phyloP scores from a whole-genome alignment of 1,140 invertebrate genomes.

The Aphelinus atriplicis region DNA sequence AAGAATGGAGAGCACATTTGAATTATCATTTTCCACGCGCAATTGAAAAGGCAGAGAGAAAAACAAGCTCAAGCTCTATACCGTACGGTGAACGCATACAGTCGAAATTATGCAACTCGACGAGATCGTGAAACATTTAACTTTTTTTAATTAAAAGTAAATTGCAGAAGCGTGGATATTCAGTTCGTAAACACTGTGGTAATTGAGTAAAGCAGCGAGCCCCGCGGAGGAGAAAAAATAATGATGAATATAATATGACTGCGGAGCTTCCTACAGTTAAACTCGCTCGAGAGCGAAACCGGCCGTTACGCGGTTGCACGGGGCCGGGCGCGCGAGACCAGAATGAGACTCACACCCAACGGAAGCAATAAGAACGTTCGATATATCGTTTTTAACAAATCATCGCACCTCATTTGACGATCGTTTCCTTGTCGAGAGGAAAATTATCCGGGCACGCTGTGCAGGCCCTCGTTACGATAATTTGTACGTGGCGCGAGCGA shows the following conservation, averaged over 20 bases:
- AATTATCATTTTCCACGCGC: neutral
- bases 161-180: neutral
- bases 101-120: constrained; percentile 8
- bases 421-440: neutral
- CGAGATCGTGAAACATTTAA: neutral
- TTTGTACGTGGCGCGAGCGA: constrained; percentile 4
- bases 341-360: neutral
- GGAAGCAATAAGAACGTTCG: neutral
- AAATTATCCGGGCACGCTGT: constrained; percentile 10
- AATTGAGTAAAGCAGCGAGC: neutral
- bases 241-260: constrained; percentile 3
- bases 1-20: neutral
- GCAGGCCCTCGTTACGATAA: constrained; percentile 17
- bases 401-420: constrained; percentile 17
- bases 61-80: neutral
- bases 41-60: neutral
- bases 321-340: neutral
- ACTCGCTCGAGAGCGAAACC: neutral
- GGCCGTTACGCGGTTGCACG: neutral
- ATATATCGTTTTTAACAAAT: constrained; percentile 19
- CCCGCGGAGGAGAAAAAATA: neutral
- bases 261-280: constrained; percentile 1
- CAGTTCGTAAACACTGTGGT: constrained; percentile 10
- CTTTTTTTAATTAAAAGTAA: constrained; percentile 24
- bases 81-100: neutral